These are phyloP conservation scores for Melanostoma mellinum DNA, from an alignment of 2,888 invertebrate genomes.

Conservation along the genomic window DNA sequence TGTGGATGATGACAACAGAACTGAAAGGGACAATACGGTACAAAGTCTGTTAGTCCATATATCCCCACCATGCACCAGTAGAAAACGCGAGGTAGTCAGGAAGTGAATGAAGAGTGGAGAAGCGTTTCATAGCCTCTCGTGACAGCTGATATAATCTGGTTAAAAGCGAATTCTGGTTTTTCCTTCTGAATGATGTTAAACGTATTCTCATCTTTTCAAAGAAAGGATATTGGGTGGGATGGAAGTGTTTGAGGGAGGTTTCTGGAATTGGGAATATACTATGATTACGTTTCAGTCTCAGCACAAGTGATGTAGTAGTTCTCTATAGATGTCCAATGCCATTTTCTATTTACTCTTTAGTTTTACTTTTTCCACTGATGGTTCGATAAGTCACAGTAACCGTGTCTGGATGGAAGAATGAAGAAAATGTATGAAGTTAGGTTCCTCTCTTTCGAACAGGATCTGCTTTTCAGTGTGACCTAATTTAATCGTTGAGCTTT, in stretches of 20 bases:
- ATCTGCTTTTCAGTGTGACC: too few relatives aligned
- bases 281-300: slow-evolving; percentile 15
- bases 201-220: slow-evolving; percentile 58
- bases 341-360: slow-evolving; percentile 45
- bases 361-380: slow-evolving; percentile 5
- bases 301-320: slow-evolving; percentile 44
- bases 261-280: slow-evolving; percentile 29
- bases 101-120: slow-evolving; percentile 1
- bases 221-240: neutral
- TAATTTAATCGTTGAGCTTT: too few relatives aligned
- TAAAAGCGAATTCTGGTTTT: slow-evolving; percentile 73
- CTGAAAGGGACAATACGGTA: slow-evolving; percentile 43
- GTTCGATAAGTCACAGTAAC: slow-evolving; percentile 21
- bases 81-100: slow-evolving; percentile 33
- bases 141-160: slow-evolving; percentile 73
- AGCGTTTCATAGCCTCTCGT: slow-evolving; percentile 67
- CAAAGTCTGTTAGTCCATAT: slow-evolving; percentile 39
- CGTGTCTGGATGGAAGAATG: neutral
- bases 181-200: slow-evolving; percentile 67
- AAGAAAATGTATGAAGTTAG: neutral
- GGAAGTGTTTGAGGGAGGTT: neutral
- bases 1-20: slow-evolving; percentile 33
- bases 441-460: neutral
- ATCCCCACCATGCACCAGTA: slow-evolving; percentile 5
- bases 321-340: slow-evolving; percentile 35